These are phyloP conservation scores for Rana temporaria DNA, from an alignment of 2,113 vertebrate genomes.

Conservation along the genomic window DNA sequence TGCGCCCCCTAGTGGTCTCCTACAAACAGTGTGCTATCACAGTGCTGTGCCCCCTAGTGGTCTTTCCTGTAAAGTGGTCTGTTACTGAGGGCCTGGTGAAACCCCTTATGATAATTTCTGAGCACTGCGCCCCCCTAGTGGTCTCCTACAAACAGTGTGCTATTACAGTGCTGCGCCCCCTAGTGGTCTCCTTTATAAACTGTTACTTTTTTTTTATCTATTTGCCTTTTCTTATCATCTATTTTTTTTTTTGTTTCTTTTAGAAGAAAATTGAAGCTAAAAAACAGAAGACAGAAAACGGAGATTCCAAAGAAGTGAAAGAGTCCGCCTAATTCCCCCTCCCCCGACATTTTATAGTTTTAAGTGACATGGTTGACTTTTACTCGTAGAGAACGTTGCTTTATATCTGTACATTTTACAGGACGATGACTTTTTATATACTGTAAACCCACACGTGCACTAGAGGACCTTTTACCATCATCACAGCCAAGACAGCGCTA, in stretches of 20 bases:
- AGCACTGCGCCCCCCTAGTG: too few relatives aligned
- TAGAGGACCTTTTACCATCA: conserved; percentile 77
- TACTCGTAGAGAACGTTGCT: conserved; percentile 80
- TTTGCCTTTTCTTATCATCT: not conserved
- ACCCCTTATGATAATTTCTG: too few relatives aligned
- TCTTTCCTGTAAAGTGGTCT: too few relatives aligned
- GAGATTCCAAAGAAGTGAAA: conserved; percentile 78
- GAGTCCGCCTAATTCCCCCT: conserved; percentile 73
- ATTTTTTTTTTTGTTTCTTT: not conserved
- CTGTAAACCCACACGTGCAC: conserved; percentile 73
- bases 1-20: too few relatives aligned
- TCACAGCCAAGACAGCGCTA: conserved; percentile 60
- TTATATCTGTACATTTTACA: conserved; percentile 72
- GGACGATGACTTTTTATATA: conserved; percentile 65
- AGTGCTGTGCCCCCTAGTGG: too few relatives aligned
- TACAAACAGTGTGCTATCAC: too few relatives aligned
- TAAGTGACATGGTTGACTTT: conserved; percentile 75
- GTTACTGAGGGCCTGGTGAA: too few relatives aligned
- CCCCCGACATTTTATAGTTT: conserved; percentile 66
- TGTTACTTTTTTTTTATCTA: too few relatives aligned
- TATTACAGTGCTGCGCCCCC: too few relatives aligned
- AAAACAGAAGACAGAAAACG: conserved; percentile 83
- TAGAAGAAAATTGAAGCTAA: conserved; percentile 79
- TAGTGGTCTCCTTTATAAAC: too few relatives aligned
- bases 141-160: too few relatives aligned